Percentiles rank a stretch among this genome's conserved stretches.
phyloP scores from a whole-genome alignment of 2,113 vertebrate species.

The Spilogale gracilis region DNA sequence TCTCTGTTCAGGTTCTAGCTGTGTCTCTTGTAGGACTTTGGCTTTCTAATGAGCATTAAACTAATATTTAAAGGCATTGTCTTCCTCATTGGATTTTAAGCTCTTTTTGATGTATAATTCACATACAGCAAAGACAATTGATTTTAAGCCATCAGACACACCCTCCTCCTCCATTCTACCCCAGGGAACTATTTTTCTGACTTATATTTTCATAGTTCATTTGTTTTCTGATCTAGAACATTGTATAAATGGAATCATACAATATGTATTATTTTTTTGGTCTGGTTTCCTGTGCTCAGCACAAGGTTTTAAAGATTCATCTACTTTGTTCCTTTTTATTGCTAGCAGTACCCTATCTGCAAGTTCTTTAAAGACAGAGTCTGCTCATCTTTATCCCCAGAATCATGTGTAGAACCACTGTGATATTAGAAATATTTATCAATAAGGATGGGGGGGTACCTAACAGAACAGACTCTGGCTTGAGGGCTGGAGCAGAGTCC shows the following conservation, averaged over 20 bases:
- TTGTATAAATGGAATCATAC: neutral
- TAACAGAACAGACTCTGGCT: neutral
- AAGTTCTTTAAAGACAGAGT: neutral
- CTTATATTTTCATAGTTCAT: neutral
- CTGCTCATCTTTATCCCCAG: neutral
- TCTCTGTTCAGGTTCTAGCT: neutral
- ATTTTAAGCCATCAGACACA: neutral
- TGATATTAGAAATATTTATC: neutral
- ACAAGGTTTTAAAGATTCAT: neutral
- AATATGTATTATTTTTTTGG: neutral
- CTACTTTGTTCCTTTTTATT: neutral
- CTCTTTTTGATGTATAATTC: neutral
- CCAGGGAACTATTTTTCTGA: neutral
- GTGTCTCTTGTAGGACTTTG: neutral
- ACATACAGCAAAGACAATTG: neutral
- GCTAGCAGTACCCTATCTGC: neutral
- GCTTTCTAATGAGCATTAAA: neutral
- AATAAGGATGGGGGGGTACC: neutral
- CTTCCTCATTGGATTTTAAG: neutral
- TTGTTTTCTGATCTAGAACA: neutral
- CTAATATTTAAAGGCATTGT: neutral
- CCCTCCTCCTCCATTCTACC: neutral
- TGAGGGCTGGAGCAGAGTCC: neutral
- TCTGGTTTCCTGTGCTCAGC: neutral
- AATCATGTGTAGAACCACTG: neutral